Base-by-base conservation (phyloP, 2,888 invertebrate species). In the Brachypalpus laphriformis region DNA sequence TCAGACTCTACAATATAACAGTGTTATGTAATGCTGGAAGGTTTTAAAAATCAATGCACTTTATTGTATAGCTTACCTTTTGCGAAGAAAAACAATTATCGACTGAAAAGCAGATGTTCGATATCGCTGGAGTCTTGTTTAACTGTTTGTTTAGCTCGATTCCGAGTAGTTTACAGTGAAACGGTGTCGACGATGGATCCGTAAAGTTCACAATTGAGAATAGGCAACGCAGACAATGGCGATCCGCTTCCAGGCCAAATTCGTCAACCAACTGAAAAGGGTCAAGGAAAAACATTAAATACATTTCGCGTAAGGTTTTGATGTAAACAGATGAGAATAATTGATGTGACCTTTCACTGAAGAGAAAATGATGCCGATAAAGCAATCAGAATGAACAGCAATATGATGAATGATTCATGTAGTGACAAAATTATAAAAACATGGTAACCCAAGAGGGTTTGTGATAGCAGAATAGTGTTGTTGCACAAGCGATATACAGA, bases 171-270 rank as follows among this genome's bases (percentile, higher is more conserved):
- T 97, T 95, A 91, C 94, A 93, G 94, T 96, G 94, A 90, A 93
- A 93, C 86, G 94, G 94, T 87, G 94, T 93, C 88, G 94, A 93
- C 92, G 93, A 87, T 77, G 93, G 93, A 89, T 94, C 94, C 91
- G 93, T 95, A 94, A 97, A 96, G 92, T 97, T 96, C 91, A 98
- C 95, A 90, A 95, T 95, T 90, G 97, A 96, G 93, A 98, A 96
- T 92, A 98, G 95, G 93, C 97, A 97, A 94, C 97, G 97, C 94
- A 98, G 95, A 93, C 98, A 95, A 94, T 98, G 98, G 94, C 98
- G 96, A 94, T 98, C 98, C 93, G 98, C 98, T 95, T 98, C 98
- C 94, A 97, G 95, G 93, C 98, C 98, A 95, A 97, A 96, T 92
- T 95, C 94, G 93, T 95, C 95, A 91, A 98, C 96, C 93, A 98